Evolutionary conservation across 2,888 invertebrate genomes (phyloP).

Genomic region (Trichopria drosophilae): DNA sequence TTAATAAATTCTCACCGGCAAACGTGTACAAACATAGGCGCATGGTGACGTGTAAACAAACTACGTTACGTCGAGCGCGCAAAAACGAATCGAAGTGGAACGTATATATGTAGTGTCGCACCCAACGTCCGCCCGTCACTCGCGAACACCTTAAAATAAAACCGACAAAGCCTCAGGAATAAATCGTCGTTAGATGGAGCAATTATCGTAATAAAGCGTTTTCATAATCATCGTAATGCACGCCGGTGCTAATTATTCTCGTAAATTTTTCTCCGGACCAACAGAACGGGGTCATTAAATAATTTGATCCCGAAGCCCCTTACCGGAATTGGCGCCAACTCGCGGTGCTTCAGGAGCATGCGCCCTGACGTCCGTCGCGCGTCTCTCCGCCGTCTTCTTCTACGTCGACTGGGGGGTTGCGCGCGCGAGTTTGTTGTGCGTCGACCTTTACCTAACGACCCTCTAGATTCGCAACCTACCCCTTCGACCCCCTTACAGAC

Average conservation of each 20-base stretch:
- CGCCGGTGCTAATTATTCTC: constrained; percentile 11
- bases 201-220: constrained; percentile 11
- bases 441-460: constrained; percentile 55
- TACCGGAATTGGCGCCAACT: constrained; percentile 53
- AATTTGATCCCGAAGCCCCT: no score
- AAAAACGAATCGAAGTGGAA: no score
- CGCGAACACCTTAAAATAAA: no score
- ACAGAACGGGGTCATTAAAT: background rate
- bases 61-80: no score
- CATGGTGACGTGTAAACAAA: no score
- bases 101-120: no score
- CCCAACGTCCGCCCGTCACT: no score
- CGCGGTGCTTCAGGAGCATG: constrained; percentile 47
- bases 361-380: constrained; percentile 39
- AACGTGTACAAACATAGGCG: no score
- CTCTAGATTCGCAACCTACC: constrained; percentile 40
- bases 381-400: constrained; percentile 17
- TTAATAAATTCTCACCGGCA: no score
- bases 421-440: constrained; percentile 51
- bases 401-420: constrained; percentile 31
- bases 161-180: no score
- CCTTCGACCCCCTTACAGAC: constrained; percentile 40
- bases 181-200: no score
- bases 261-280: constrained; percentile 9
- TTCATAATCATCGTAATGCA: constrained; percentile 14